phyloP scores from a whole-genome alignment of 2,113 vertebrate species.

The Cynopterus brachyotis region DNA sequence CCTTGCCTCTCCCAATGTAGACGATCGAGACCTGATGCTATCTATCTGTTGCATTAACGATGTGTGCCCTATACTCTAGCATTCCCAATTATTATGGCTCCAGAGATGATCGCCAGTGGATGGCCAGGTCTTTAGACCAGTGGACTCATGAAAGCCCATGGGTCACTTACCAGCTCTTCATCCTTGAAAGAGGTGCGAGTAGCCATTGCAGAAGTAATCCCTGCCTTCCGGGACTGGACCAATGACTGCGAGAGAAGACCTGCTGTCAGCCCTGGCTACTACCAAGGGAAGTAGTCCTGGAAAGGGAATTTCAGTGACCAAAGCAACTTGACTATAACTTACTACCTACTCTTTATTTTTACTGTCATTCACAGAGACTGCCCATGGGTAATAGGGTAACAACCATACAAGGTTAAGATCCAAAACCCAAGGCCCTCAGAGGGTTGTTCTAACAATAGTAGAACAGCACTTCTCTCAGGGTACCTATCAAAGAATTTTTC shows the following conservation, averaged over 20 bases:
- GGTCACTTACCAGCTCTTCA: constrained; percentile 94
- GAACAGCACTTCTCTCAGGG: constrained; percentile 9
- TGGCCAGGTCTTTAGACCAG: not conserved
- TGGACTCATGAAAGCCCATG: not conserved
- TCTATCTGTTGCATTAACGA: not conserved
- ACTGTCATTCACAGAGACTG: constrained; percentile 1
- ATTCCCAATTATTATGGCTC: not conserved
- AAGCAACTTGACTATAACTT: not conserved
- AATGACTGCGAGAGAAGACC: constrained; percentile 88
- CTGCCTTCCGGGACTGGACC: constrained; percentile 97
- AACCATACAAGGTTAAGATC: not conserved
- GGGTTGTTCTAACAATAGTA: not conserved
- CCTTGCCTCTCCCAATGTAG: not conserved
- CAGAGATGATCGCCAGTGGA: not conserved
- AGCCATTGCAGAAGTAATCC: constrained; percentile 97
- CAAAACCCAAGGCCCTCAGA: not conserved
- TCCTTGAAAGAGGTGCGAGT: constrained; percentile 97
- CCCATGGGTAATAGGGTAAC: not conserved
- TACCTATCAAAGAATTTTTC: not conserved
- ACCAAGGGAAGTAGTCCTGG: not conserved
- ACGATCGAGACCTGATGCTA: not conserved
- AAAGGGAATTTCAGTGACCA: not conserved
- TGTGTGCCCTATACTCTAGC: not conserved
- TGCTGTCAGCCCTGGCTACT: not conserved
- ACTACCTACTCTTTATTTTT: constrained; percentile 8